Evolutionary conservation across 2,113 vertebrate species (phyloP), one percentile per base, ranked within the genome.

Genomic region (Bubalus kerabau): DNA sequence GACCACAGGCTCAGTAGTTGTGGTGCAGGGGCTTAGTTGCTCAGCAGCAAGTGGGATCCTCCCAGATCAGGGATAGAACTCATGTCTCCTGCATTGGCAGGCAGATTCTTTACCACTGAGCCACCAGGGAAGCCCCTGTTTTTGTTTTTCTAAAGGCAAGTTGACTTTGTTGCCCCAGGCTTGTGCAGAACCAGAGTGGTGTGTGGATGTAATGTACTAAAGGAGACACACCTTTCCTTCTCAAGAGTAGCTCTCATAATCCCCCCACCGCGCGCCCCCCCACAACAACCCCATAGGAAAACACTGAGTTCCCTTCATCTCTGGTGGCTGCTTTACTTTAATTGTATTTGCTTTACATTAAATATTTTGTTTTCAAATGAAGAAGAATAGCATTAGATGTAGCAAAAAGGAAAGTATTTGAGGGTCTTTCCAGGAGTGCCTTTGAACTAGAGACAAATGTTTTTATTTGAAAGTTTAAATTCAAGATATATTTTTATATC

Each of bases 251-350:
- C 32, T 90, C 16, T 32, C 28, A 0, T 4, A 28, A 50, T 23
- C n/a, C 19, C 8, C n/a, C 19, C n/a, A 21, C 64, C 0, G 0
- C 0, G 0, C 17, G 17, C 17, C n/a, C 67, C 30, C 5, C 32
- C 6, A 7, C 28, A 62, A 21, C 74, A 48, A 5, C 78, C 89
- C 14, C 62, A 11, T 28, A n/a, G 43, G 23, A 40, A 81, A 87
- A 57, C 92, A 82, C 9, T 24, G 52, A 60, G 26, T 57, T 32
- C 26, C 14, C 7, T 71, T 78, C 23, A 7, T 90, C 52, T 92
- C 62, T 56, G 30, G 3, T 26, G 19, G 11, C 60, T 62, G 14
- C 46, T 60, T 90, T 80, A 56, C 30, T 96, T 88, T 93, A 57
- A 17, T 17, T 71, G 32, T 78, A 48, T 24, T 87, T 30, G 83